A percentile compares a stretch with the other conserved stretches of the same genome.
These are phyloP conservation scores for Avahi laniger DNA, from an alignment of 2,797 vertebrate genomes.

Conservation along the genomic window DNA sequence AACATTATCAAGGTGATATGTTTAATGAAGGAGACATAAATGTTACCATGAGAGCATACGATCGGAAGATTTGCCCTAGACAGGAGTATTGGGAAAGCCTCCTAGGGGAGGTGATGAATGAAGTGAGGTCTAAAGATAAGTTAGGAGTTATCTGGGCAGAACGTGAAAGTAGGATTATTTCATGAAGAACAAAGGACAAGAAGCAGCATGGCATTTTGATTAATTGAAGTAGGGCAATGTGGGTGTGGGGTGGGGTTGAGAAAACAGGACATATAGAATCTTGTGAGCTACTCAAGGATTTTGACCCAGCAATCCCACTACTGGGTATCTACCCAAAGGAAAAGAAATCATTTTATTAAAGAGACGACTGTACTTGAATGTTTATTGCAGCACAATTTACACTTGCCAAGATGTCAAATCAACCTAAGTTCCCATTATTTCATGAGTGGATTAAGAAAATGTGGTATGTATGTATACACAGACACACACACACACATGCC, in stretches of 20 bases:
- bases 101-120: background rate
- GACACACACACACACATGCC: too few species aligned
- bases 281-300: background rate
- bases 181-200: background rate
- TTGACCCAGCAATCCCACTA: background rate
- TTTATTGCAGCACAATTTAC: background rate
- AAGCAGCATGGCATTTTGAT: background rate
- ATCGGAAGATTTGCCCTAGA: background rate
- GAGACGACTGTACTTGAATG: background rate
- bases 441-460: background rate
- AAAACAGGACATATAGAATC: background rate
- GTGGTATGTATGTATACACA: too few species aligned
- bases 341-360: background rate
- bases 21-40: background rate
- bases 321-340: background rate
- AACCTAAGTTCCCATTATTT: background rate
- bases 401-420: background rate
- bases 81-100: background rate
- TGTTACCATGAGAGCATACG: background rate
- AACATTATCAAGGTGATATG: background rate
- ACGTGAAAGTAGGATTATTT: background rate
- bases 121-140: background rate
- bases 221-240: background rate
- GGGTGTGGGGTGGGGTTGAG: background rate
- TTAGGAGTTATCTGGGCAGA: background rate